phyloP scores from a whole-genome alignment of 2,797 vertebrate genomes.

The Rhinella marina region DNA sequence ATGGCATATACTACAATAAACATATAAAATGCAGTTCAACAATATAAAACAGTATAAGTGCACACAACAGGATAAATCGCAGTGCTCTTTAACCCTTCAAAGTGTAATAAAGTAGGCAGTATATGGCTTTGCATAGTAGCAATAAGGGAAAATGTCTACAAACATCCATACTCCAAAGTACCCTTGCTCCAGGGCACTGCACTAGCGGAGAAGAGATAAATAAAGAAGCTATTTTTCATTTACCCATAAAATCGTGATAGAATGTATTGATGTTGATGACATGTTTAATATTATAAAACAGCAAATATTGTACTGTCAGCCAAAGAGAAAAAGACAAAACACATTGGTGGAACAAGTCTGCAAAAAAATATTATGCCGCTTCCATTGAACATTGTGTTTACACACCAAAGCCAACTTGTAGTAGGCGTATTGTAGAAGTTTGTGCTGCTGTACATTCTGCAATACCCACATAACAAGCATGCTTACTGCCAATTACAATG shows the following conservation, averaged over 20 bases:
- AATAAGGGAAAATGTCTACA: no score
- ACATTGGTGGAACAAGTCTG: constrained; percentile 16
- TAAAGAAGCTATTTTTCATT: constrained; percentile 8
- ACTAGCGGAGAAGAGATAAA: background rate
- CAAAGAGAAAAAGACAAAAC: constrained; percentile 11
- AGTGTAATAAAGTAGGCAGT: no score
- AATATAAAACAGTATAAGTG: no score
- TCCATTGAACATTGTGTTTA: constrained; percentile 50
- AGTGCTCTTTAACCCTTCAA: no score
- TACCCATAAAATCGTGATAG: background rate
- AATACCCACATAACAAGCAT: constrained; percentile 44
- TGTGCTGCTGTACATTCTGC: constrained; percentile 45
- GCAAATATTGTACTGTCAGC: background rate
- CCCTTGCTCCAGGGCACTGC: no score
- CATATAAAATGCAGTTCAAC: no score
- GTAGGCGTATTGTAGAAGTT: constrained; percentile 54
- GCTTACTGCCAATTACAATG: constrained; percentile 36
- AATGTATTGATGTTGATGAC: constrained; percentile 11
- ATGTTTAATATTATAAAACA: background rate
- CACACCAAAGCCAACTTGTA: constrained; percentile 28
- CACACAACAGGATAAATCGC: no score
- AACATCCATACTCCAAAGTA: no score
- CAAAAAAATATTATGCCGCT: constrained; percentile 35
- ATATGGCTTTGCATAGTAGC: no score
- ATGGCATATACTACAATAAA: no score